Evolutionary conservation across 2,797 vertebrate species (phyloP), one percentile per base, ranked within the genome.

Genomic region (Micromesistius poutassou): DNA sequence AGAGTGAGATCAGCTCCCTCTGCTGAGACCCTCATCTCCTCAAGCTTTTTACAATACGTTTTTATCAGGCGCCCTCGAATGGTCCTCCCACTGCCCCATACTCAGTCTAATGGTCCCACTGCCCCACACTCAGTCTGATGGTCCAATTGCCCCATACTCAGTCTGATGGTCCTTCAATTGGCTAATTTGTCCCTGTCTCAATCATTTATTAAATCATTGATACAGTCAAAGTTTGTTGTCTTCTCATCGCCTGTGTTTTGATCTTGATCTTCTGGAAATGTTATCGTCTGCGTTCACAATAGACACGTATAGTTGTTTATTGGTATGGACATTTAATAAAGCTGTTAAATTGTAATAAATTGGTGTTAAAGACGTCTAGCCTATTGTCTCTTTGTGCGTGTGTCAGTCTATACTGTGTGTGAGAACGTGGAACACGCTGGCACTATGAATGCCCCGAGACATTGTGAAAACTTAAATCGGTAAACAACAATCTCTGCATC

Each of bases 1-100:
- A 96, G 77, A 94, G 92, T 71, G 95, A 97, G 84, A 96, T 97
- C 83, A 96, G 96, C 87, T 95, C 94, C 55, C 89, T 96, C 73
- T 97, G 96, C 87, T 97, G 92, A 94, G 66, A 16, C 36, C 2
- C 2, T 35, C 75, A 30, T 40, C 40, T 25, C 28, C 38, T 40
- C 9, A 42, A 16, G 4, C 19, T 22, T 72, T 73, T 5, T 75
- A 55, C 30, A 75, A 19, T 77, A 46, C 73, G 28, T 62, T 33
- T 22, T 33, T 31, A 42, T 79, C 71, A 14, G 74, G 33, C 79
- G 55, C 38, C 71, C 75, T 78, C 31, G 25, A 55, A 33, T 30
- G 31, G 31, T 1, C 31, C 31, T 35, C 33, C 33, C 33, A 35
- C 33, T 35, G 33, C 33, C 33, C 33, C 33, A 35, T 35, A 35